Base-by-base conservation (phyloP, 2,888 invertebrate species). In the Pterostichus madidus region DNA sequence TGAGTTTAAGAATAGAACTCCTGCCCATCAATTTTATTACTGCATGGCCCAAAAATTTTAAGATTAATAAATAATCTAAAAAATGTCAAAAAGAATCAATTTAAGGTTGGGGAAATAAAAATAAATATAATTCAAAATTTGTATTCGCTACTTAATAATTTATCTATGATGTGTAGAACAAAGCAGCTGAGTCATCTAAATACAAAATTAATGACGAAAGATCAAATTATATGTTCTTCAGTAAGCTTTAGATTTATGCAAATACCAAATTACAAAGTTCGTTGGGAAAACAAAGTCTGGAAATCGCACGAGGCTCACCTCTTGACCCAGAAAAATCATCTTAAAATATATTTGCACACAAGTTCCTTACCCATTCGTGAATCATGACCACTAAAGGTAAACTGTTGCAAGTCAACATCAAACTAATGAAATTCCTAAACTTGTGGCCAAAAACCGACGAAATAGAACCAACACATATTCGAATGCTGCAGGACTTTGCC, bases 341-440 rank as follows among this genome's bases (percentile, higher is more conserved):
- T 39, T 64, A 32, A 64, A 35, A 64, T 35, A 39, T n/a, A 32
- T 13, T 13, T 13, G 64, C 32, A 32, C 39, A 39, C 35, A n/a
- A n/a, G 5, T 4, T 35, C 31, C n/a, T 3, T 32, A 0, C n/a
- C 5, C 35, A 39, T 64, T 35, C 64, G 10, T 73, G 7, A 8
- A 73, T 0, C 0, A 73, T 73, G 44, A 1, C 44, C 7, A 73
- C 46, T 1, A 15, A 11, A n/a, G 73, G 46, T 11, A 44, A 46
- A 46, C 31, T 73, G 5, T 15, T 73, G 6, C 73, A 73, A 73
- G 15, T 17, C 10, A 73, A 73, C 49, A 17, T 73, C 7, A 73
- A 44, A 11, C 31, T 73, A 15, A 73, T 73, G 73, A 44, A 11
- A 73, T 49, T 73, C 10, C 10, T 73, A 73, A 73, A 46, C 17